Evolutionary conservation across 30 jellyfish, hydroid and myxozoan genomes (phyloP).

Genomic region (Hydractinia symbiolongicarpus): DNA sequence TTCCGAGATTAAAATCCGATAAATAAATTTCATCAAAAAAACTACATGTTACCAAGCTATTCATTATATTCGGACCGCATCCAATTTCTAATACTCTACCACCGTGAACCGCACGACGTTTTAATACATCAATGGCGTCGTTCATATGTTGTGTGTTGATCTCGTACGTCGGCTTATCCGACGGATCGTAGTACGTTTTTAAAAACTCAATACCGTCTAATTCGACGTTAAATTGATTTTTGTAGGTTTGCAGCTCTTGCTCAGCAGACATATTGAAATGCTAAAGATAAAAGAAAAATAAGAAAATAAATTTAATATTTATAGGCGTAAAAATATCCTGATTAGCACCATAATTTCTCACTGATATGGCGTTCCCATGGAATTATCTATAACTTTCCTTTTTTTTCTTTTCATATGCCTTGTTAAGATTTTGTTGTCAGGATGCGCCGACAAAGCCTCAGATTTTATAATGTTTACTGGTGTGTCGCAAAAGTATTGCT

Average conservation of each 20-base stretch:
- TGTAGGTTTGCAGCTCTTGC: neutral
- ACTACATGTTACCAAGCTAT: neutral
- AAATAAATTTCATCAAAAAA: neutral
- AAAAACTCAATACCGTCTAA: neutral
- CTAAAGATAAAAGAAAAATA: too few species aligned
- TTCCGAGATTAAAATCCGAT: constrained; percentile 1
- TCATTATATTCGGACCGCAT: neutral
- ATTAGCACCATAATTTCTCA: too few species aligned
- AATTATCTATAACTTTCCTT: too few species aligned
- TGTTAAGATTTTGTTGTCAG: too few species aligned
- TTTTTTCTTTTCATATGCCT: too few species aligned
- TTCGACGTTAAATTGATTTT: neutral
- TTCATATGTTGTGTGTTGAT: constrained; percentile 11
- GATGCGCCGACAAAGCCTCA: too few species aligned
- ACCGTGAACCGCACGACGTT: neutral
- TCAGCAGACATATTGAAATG: neutral
- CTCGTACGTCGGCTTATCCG: neutral
- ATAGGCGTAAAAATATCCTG: too few species aligned
- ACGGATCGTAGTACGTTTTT: constrained; percentile 10
- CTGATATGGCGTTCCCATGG: too few species aligned
- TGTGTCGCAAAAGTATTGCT: too few species aligned
- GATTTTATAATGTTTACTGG: too few species aligned
- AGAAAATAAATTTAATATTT: too few species aligned
- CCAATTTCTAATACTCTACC: constrained; percentile 1
- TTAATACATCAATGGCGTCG: neutral